These are phyloP conservation scores for Enteromius thamalakanensis DNA, from an alignment of 2,797 vertebrate genomes.

Conservation along the genomic window DNA sequence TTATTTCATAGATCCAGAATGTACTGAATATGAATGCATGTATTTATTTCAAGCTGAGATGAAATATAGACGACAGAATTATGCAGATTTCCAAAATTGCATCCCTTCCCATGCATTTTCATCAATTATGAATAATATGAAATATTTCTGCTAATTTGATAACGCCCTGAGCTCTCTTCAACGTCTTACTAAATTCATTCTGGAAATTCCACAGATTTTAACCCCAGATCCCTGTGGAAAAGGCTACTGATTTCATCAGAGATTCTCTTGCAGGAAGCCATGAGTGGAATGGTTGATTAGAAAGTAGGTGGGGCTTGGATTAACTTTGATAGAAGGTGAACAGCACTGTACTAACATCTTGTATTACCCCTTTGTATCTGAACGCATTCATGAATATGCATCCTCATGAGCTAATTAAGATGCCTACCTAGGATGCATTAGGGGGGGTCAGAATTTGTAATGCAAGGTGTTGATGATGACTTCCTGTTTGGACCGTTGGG, in stretches of 20 bases:
- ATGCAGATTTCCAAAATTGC: constrained; percentile 20
- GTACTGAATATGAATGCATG: neutral
- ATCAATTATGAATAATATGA: constrained; percentile 5
- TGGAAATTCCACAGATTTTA: neutral
- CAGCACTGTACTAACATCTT: constrained; percentile 25
- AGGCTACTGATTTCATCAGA: neutral
- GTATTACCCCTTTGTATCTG: constrained; percentile 31
- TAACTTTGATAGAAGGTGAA: constrained; percentile 16
- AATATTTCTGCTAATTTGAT: constrained; percentile 3
- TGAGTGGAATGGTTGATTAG: constrained; percentile 9
- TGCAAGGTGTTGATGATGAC: constrained; percentile 52
- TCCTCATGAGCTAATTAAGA: constrained; percentile 44
- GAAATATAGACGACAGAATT: neutral
- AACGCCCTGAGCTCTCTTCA: neutral
- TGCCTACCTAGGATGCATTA: constrained; percentile 37
- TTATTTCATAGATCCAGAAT: neutral
- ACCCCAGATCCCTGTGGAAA: neutral
- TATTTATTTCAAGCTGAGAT: neutral
- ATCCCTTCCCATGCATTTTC: constrained; percentile 4
- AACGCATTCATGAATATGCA: constrained; percentile 31
- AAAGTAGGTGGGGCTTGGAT: neutral
- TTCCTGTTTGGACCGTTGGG: constrained; percentile 49
- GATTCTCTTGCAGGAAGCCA: neutral
- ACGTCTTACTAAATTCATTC: neutral
- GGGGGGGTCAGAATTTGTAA: constrained; percentile 36